phyloP scores from a whole-genome alignment of 2,888 invertebrate species.

The Sabatieria punctata region DNA sequence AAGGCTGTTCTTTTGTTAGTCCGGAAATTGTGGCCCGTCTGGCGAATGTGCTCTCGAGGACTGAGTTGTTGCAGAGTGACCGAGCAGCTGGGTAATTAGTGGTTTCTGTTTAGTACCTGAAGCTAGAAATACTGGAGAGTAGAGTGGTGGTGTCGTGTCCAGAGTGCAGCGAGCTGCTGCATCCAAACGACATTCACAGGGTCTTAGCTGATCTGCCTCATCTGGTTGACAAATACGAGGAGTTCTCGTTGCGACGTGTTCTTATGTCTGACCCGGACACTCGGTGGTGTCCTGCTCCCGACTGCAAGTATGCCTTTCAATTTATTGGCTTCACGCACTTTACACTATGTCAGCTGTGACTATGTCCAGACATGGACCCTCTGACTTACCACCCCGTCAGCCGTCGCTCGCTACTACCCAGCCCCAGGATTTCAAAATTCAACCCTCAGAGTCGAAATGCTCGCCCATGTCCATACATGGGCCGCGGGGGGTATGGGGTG shows the following conservation, averaged over 20 bases:
- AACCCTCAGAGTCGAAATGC: too few species aligned
- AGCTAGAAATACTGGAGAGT: slow-evolving; percentile 75
- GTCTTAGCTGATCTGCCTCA: slow-evolving; percentile 47
- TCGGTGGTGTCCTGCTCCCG: slow-evolving; percentile 90
- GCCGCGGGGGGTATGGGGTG: too few species aligned
- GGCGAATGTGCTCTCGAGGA: too few species aligned
- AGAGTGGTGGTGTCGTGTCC: slow-evolving; percentile 73
- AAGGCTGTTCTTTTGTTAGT: too few species aligned
- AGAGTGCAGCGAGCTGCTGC: slow-evolving; percentile 76
- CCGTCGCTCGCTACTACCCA: too few species aligned
- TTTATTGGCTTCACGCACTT: background rate
- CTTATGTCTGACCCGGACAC: slow-evolving; percentile 85
- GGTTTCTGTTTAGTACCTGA: slow-evolving; percentile 50
- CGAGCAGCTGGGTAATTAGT: too few species aligned
- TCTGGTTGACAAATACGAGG: slow-evolving; percentile 75
- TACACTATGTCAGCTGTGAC: background rate
- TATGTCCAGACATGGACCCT: too few species aligned
- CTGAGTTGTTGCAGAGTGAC: too few species aligned
- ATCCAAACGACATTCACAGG: slow-evolving; percentile 51
- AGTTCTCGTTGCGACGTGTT: slow-evolving; percentile 78
- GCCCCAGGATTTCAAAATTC: too few species aligned
- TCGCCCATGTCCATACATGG: too few species aligned
- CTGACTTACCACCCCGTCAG: slow-evolving; percentile 1
- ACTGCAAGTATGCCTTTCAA: slow-evolving; percentile 55
- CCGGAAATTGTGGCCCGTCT: too few species aligned